Evolutionary conservation across 2,888 invertebrate genomes (phyloP).

Genomic region (Sarcophaga caerulescens): DNA sequence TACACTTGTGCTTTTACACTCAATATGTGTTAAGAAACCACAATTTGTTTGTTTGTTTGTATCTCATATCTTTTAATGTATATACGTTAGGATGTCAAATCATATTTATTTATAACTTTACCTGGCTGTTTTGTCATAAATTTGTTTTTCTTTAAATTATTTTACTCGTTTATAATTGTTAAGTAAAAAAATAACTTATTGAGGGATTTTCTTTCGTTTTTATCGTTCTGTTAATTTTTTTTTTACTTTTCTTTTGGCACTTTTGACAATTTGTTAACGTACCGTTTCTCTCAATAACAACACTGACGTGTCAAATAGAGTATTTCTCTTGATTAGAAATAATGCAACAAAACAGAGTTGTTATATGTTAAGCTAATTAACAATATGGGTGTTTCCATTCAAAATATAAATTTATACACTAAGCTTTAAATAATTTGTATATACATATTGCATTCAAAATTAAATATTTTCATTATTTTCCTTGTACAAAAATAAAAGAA

Average conservation of each 20-base stretch:
- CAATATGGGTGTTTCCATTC: not conserved
- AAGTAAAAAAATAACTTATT: conserved; percentile 24
- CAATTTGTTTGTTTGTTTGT: too few relatives aligned
- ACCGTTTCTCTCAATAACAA: conserved; percentile 31
- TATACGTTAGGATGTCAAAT: too few relatives aligned
- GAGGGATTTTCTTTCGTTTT: conserved; percentile 33
- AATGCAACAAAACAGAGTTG: conserved; percentile 11
- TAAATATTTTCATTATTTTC: not conserved
- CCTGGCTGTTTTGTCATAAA: conserved; percentile 3
- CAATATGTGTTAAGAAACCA: too few relatives aligned
- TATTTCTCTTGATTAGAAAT: not conserved
- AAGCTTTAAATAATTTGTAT: not conserved
- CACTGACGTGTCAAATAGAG: conserved; percentile 53
- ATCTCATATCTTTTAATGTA: too few relatives aligned
- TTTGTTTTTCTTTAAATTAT: conserved; percentile 4
- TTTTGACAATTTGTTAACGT: conserved; percentile 53
- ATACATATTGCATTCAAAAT: not conserved
- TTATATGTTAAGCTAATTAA: not conserved
- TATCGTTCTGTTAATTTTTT: conserved; percentile 34
- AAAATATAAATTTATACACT: not conserved
- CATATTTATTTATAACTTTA: conserved; percentile 4
- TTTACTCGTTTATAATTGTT: conserved; percentile 24
- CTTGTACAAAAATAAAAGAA: too few relatives aligned
- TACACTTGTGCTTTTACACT: conserved; percentile 2
- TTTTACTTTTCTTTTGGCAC: conserved; percentile 25